Base-by-base conservation (phyloP, 2,113 vertebrate species). In the Galemys pyrenaicus region DNA sequence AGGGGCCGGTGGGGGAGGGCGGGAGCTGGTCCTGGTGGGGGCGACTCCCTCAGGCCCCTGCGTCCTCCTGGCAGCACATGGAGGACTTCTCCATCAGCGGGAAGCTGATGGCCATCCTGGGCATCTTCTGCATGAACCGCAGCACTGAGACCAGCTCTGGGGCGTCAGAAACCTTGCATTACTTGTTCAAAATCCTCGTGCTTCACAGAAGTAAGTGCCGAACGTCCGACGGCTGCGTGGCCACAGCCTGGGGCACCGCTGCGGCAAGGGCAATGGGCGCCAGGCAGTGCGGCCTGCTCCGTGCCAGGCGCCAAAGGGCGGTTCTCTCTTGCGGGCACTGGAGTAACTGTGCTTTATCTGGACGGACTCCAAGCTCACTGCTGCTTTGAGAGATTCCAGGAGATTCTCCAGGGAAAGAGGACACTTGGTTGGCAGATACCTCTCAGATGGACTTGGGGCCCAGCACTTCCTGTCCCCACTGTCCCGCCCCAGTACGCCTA, bases 151-250 rank as follows among this genome's bases (percentile, higher is more conserved):
- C 94, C 90, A 70, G 92, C 20, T 0, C 0, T 0, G 62, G 0
- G 9, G 96, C 97, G 0, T 78, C 88, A 0, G 96, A 97, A 67
- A 92, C 92, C 0, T 19, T 97, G 49, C 84, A 95, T 13, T 96
- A 97, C 68, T 4, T 97, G 41, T 85, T 96, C 84, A 92, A 84
- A 28, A 35, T 95, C 62, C 89, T 97, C 0, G 92, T 74, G 20
- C 93, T 96, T 1, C 97, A 97, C 22, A 89, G 96, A 90, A 73
- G 97, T 97, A 58, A 90, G 96, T 20, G 74, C 9, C 0, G 5
- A 0, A 6, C 3, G 30, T 15, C 6, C 0, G 20, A 3, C 1
- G 35, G 10, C 49, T 2, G 0, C 0, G 9, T 1, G 58, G 20
- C 62, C 3, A 10, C 8, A 1, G 30, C 26, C 0, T 0, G 16